Evolutionary conservation across 1,140 invertebrate species (phyloP).

Genomic region (Drosophila setifemur): DNA sequence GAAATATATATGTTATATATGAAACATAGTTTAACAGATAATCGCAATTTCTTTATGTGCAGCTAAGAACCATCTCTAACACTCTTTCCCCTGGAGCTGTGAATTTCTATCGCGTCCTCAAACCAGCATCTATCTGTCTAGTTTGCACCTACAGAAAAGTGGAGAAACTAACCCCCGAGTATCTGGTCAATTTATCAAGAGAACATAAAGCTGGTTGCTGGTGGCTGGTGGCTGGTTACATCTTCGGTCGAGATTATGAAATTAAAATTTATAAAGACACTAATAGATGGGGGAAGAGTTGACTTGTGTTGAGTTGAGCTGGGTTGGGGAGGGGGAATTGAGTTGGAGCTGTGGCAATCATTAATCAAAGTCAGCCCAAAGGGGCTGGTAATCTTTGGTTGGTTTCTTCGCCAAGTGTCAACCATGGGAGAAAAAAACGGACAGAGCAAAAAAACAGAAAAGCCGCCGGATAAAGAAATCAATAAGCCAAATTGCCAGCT

Average conservation of each 20-base stretch:
- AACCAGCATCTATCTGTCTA: too few species aligned
- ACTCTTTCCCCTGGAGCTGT: neutral
- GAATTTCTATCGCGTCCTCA: slow-evolving; percentile 1
- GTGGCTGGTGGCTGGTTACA: slow-evolving; percentile 6
- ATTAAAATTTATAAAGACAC: slow-evolving; percentile 43
- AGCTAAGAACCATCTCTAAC: neutral
- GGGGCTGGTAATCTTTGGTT: slow-evolving; percentile 7
- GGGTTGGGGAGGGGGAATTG: neutral
- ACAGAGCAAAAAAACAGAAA: neutral
- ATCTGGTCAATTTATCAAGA: slow-evolving; percentile 35
- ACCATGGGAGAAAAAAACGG: neutral
- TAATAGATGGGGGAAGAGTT: slow-evolving; percentile 33
- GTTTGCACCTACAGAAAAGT: slow-evolving; percentile 15
- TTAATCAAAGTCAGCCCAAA: slow-evolving; percentile 57
- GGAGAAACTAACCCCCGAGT: neutral
- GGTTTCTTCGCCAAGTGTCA: slow-evolving; percentile 20
- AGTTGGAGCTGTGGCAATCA: slow-evolving; percentile 6
- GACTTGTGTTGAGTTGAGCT: too few species aligned
- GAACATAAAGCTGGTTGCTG: too few species aligned
- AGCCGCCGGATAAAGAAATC: slow-evolving; percentile 62
- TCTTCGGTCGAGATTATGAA: slow-evolving; percentile 32
- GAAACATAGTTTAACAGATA: too few species aligned
- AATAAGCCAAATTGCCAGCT: slow-evolving; percentile 60
- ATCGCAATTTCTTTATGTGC: too few species aligned
- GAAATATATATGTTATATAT: too few species aligned